Percentiles rank a stretch among this genome's conserved stretches.
Conservation (phyloP, 2,888 invertebrate species). For the Sipha maydis region DNA sequence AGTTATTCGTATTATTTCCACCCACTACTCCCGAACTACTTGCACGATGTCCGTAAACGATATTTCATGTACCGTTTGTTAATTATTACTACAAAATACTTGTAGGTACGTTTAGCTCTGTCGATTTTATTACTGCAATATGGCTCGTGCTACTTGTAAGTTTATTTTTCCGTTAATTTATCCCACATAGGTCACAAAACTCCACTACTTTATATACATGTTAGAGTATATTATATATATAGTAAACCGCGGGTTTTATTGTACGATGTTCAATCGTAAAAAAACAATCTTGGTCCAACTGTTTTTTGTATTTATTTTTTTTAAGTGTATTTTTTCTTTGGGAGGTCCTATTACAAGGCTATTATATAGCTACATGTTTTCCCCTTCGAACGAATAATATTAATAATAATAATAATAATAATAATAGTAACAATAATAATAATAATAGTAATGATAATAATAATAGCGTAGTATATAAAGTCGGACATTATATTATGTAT, state of each 20-base stretch:
- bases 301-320: conserved; percentile 9
- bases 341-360: conserved; percentile 23
- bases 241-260: conserved; percentile 16
- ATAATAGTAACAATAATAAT: neutral
- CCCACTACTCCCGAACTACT: neutral
- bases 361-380: conserved; percentile 5
- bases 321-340: conserved; percentile 9
- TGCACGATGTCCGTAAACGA: neutral
- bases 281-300: neutral
- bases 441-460: neutral
- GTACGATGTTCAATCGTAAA: conserved; percentile 24
- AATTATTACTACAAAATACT: neutral
- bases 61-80: neutral
- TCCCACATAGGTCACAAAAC: conserved; percentile 11
- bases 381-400: conserved; percentile 23
- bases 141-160: neutral
- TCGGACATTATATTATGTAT: conserved; percentile 17
- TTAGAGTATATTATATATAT: neutral
- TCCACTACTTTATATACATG: neutral
- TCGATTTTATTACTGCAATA: conserved; percentile 15
- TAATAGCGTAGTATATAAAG: neutral
- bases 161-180: neutral
- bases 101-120: neutral
- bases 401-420: conserved; percentile 1
- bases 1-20: neutral